Percentiles rank a stretch among this genome's conserved stretches.
These are phyloP conservation scores for Drosophila athabasca DNA, from an alignment of 1,140 invertebrate genomes.

Conservation along the genomic window DNA sequence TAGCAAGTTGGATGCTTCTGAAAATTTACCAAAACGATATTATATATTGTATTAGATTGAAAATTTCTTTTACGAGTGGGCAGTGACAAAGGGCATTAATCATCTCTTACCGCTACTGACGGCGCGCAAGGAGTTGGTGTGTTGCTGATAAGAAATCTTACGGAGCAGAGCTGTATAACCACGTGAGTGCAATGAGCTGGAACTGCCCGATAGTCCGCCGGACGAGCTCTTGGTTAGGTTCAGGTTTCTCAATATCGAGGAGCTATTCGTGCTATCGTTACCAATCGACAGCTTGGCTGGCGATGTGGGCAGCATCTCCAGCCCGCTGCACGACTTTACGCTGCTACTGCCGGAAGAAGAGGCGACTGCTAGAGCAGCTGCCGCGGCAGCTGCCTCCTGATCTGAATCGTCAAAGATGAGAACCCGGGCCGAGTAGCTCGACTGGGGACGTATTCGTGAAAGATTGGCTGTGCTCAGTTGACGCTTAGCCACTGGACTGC, in stretches of 20 bases:
- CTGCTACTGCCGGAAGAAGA: constrained; percentile 40
- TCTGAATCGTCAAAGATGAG: constrained; percentile 80
- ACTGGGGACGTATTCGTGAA: constrained; percentile 75
- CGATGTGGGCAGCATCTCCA: constrained; percentile 69
- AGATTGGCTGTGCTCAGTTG: constrained; percentile 69
- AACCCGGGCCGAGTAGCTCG: constrained; percentile 78
- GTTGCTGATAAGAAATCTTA: constrained; percentile 81
- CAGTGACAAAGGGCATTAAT: not conserved
- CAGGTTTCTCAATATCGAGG: constrained; percentile 70
- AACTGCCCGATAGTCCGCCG: constrained; percentile 71
- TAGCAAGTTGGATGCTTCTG: constrained; percentile 89
- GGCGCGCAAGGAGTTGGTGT: constrained; percentile 75
- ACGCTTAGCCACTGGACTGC: constrained; percentile 73
- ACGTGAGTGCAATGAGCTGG: constrained; percentile 66
- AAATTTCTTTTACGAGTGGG: not conserved
- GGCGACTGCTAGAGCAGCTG: constrained; percentile 27
- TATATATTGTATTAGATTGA: not conserved
- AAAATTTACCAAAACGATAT: not conserved
- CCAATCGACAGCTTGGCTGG: constrained; percentile 62
- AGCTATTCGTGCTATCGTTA: constrained; percentile 56
- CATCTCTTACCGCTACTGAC: constrained; percentile 66
- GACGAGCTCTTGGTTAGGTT: constrained; percentile 81
- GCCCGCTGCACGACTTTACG: constrained; percentile 53
- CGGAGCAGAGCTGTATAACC: constrained; percentile 70
- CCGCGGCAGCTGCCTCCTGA: constrained; percentile 62